phyloP scores from a whole-genome alignment of 92 coral and sea anemone species.

The Phenganax marumi region DNA sequence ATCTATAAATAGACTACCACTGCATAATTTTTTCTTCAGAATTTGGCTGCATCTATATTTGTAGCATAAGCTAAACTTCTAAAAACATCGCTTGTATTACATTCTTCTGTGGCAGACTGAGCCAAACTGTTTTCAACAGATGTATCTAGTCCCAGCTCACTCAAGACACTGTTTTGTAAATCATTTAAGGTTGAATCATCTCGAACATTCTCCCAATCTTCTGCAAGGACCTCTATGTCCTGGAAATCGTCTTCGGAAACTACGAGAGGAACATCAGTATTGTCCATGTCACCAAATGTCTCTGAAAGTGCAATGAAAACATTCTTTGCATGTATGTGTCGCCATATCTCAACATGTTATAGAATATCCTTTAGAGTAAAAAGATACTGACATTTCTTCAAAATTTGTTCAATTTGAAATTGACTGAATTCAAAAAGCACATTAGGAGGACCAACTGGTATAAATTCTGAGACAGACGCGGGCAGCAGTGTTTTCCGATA shows the following conservation, averaged over 20 bases:
- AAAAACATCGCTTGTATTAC: not conserved
- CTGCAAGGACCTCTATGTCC: not conserved
- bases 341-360: constrained; percentile 26
- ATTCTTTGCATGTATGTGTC: not conserved
- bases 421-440: constrained; percentile 24
- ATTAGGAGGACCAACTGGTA: constrained; percentile 22
- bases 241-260: not conserved
- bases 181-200: constrained; percentile 6
- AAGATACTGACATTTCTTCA: not conserved
- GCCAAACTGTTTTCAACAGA: constrained; percentile 8
- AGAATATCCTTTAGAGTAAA: not conserved
- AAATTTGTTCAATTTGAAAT: constrained; percentile 11
- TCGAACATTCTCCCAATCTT: constrained; percentile 3
- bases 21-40: too few relatives aligned
- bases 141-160: not conserved
- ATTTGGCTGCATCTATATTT: too few relatives aligned
- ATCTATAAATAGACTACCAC: too few relatives aligned
- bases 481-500: constrained; percentile 16
- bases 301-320: not conserved
- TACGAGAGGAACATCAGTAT: not conserved
- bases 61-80: too few relatives aligned
- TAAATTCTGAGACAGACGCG: constrained; percentile 3
- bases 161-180: not conserved
- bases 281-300: constrained; percentile 10
- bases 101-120: not conserved